Evolutionary conservation across 2,113 vertebrate species (phyloP).

Genomic region (Litocranius walleri): DNA sequence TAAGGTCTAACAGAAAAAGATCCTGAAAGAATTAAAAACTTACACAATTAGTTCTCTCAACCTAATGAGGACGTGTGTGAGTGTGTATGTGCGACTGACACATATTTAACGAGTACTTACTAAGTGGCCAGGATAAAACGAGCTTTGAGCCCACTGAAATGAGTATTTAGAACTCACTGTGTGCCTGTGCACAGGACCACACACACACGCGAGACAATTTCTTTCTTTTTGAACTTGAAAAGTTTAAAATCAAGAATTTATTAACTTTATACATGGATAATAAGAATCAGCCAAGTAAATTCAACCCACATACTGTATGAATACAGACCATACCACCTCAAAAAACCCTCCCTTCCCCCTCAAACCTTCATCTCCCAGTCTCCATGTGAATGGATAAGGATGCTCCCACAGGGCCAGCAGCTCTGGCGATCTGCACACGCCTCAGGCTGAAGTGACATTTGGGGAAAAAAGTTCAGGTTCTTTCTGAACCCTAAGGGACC

Average conservation of each 20-base stretch:
- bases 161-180: not conserved
- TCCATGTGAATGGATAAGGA: not conserved
- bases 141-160: not conserved
- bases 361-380: not conserved
- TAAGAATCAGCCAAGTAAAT: slow-evolving; percentile 48
- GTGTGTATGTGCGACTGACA: not conserved
- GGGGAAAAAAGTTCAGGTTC: not conserved
- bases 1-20: not conserved
- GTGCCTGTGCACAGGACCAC: not conserved
- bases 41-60: not conserved
- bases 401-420: not conserved
- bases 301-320: slow-evolving; percentile 48
- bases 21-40: not conserved
- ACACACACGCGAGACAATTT: not conserved
- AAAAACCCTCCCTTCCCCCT: slow-evolving; percentile 27
- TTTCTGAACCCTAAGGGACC: not conserved
- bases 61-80: not conserved
- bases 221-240: not conserved
- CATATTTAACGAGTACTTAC: not conserved
- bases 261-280: not conserved
- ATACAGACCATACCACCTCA: slow-evolving; percentile 29
- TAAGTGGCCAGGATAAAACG: not conserved
- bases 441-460: not conserved
- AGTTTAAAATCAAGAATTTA: slow-evolving; percentile 46
- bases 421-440: not conserved